Evolutionary conservation across 2,888 invertebrate genomes (phyloP), one percentile per base, ranked within the genome.

Genomic region (Lasioglossum marginatum): DNA sequence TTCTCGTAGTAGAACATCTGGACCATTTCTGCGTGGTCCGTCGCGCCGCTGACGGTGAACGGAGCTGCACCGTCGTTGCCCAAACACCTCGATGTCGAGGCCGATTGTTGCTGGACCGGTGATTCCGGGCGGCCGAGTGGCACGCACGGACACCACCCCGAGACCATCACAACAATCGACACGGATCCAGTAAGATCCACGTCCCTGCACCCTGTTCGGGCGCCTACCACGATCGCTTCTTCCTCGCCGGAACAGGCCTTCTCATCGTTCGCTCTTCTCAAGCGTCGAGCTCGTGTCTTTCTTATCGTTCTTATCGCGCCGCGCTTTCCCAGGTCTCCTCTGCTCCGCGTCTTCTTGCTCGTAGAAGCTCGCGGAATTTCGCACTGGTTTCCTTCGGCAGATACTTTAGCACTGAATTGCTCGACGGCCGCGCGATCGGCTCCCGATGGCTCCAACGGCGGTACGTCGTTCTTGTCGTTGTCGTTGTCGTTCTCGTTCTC

Each of bases 1-100:
- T 97, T 97, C 95, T 98, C 98, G 92, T 97, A 97, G 94, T 97
- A 97, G 95, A 97, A 97, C 95, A 97, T 96, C 95, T 97, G 97
- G 85, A 96, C 96, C 96, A 96, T 96, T 84, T 95, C 94, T 83
- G 94, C 92, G 88, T 94, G 94, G 86, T 94, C 94, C 85, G 94
- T 94, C 81, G 93, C 93, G 87, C 93, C 93, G 92, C 95, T 95
- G 89, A 94, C 94, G 91, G 94, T 94, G 89, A 93, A 95, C 76
- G 95, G 95, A n/a, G 57, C 57, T 71, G 94, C 94, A 83, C 93
- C 93, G 91, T 93, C 87, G 85, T 86, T 86, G 27, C 82, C 83
- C 79, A 72, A 75, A 48, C 85, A 86, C 87, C 90, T 83, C 82
- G 89, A 88, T 4, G 91, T 91, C 71, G 87, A 88, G 78, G 87